Evolutionary conservation across 2,113 vertebrate species (phyloP).

Genomic region (Odocoileus hemionus): DNA sequence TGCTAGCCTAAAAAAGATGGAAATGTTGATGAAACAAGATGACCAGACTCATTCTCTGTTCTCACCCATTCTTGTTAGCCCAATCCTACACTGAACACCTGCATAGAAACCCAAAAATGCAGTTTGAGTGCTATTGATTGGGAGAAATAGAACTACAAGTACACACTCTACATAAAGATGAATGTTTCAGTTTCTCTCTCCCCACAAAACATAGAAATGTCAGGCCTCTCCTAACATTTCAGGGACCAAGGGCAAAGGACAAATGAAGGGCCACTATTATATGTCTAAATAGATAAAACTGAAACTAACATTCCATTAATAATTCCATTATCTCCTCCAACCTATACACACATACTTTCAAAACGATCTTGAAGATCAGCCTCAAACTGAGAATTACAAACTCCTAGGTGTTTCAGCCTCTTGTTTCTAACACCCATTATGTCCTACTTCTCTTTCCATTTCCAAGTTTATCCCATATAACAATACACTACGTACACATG

Average conservation of each 20-base stretch:
- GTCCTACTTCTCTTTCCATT: not conserved
- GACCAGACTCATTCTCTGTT: not conserved
- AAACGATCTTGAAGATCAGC: not conserved
- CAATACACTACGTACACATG: not conserved
- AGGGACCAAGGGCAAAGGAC: not conserved
- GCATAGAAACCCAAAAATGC: not conserved
- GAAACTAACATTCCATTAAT: not conserved
- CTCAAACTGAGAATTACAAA: not conserved
- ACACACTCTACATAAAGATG: not conserved
- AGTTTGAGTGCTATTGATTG: not conserved
- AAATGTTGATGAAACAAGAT: not conserved
- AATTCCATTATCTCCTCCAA: not conserved
- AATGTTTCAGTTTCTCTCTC: not conserved
- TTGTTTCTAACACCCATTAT: not conserved
- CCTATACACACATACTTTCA: not conserved
- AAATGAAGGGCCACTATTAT: not conserved
- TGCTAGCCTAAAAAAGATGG: not conserved
- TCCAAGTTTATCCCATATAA: not conserved
- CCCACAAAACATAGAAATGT: not conserved
- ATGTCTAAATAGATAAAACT: not conserved
- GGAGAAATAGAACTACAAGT: not conserved
- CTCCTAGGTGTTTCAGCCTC: not conserved
- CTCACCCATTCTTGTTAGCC: not conserved
- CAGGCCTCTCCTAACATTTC: not conserved
- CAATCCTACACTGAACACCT: not conserved